Percentiles rank a stretch among this genome's conserved stretches.
Conservation (phyloP, 2,888 invertebrate genomes). For the Nymphalis polychloros region DNA sequence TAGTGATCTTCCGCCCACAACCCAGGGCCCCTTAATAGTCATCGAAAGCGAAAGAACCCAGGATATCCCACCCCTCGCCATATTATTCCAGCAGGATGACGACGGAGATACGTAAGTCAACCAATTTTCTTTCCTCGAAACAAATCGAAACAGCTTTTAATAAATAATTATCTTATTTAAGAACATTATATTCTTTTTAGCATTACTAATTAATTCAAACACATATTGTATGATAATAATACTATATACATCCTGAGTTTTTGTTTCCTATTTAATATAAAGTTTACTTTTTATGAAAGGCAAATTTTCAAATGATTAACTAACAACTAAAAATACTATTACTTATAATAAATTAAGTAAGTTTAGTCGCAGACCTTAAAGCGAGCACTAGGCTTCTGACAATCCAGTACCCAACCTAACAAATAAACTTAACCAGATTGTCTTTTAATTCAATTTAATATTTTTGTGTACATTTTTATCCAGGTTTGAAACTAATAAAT, state of each 20-base stretch:
- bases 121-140: not conserved
- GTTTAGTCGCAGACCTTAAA: too few species aligned
- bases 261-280: not conserved
- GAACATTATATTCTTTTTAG: not conserved
- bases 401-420: too few species aligned
- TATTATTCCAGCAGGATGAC: slow-evolving; percentile 88
- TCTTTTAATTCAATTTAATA: too few species aligned
- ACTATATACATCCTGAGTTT: not conserved
- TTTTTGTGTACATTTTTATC: too few species aligned
- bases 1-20: slow-evolving; percentile 42
- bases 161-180: not conserved
- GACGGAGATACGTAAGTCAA: slow-evolving; percentile 93
- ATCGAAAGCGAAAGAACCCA: slow-evolving; percentile 42
- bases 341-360: too few species aligned
- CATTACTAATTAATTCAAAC: too few species aligned
- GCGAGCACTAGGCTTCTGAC: too few species aligned
- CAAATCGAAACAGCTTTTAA: not conserved
- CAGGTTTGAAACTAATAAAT: too few species aligned
- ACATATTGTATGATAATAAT: too few species aligned
- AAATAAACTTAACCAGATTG: too few species aligned
- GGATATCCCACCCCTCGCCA: slow-evolving; percentile 79
- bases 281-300: not conserved
- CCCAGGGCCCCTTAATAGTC: slow-evolving; percentile 45
- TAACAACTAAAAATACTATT: too few species aligned
- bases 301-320: too few species aligned